Base-by-base conservation (phyloP, 2,113 vertebrate species). In the Macrotis lagotis region DNA sequence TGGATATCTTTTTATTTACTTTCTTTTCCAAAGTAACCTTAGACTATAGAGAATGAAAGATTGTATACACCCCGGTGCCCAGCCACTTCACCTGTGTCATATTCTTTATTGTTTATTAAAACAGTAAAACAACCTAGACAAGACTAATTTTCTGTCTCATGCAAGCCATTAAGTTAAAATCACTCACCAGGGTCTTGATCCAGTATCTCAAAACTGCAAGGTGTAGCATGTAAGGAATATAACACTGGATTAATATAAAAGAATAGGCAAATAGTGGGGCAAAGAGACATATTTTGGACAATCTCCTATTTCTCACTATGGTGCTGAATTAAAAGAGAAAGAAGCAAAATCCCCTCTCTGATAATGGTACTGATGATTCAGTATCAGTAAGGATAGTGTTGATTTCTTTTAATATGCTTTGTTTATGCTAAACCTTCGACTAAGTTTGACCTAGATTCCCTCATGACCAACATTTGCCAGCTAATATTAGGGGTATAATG, bases 141-240 rank as follows among this genome's bases (percentile, higher is more conserved):
- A 88, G 92, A 88, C n/a, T 95, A 59, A 91, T 28, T 92, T 83
- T 50, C 93, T 37, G 50, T 51, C 44, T 44, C 94, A 92, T 92
- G 90, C 90, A 93, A 95, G 91, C 74, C 49, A 47, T 53, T 48
- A 48, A 91, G 50, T 88, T 92, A 83, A 90, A 90, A 49, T 50
- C 89, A 97, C 97, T 98, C 91, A 98, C 97, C 97, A 8, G 59
- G 28, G 26, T 93, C 89, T 90, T 74, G n/a, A 37, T 92, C 95
- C 96, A 91, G 25, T 50, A 90, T 92, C 90, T 49, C 96, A 93
- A 95, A 95, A 88, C 96, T 94, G 95, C 91, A 92, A 31, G 31
- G n/a, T 3, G 97, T 25, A 94, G 97, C 97, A 95, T 98, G 97
- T 83, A 96, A 97, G 96, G 50, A 94, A 97, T 2, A 97, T 0